Base-by-base conservation (phyloP, 2,797 vertebrate genomes). In the Semotilus atromaculatus region DNA sequence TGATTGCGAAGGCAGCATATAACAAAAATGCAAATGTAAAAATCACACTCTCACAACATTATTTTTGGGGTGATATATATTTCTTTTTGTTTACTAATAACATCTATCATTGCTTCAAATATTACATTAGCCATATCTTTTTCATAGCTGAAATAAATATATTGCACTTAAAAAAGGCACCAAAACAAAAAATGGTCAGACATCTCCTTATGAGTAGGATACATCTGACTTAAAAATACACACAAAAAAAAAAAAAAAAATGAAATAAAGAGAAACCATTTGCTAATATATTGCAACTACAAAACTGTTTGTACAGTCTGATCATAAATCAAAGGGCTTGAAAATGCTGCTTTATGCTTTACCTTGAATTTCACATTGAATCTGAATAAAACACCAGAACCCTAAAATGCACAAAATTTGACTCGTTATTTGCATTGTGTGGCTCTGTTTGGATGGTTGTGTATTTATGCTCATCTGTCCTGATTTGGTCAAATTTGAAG, bases 141-240 rank as follows among this genome's bases (percentile, higher is more conserved):
- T 96, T 53, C 38, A 58, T 96, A 95, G 95, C 96, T 95, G 95
- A 98, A 99, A 99, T 99, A 99, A 99, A 99, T 99, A 99, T 99
- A 99, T 99, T 99, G 98, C 97, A 99, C 98, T 97, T 98, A 95
- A 97, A 94, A 95, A 97, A 94, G 97, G 95, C 89, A 91, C 90
- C 77, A 88, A 97, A 96, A 95, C 94, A 95, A 95, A 93, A 96
- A 16, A 88, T 94, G 83, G 68, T 94, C 92, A 91, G 90, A 92
- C 94, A 94, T 94, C 91, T 90, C 86, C 93, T 92, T 94, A 93
- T 93, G 91, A 93, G 88, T 85, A 93, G 89, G 89, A 93, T 91
- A 94, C 90, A 93, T 88, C 93, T 58, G 81, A 84, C 84, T 36
- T 6, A 70, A n/a, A 87, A 86, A 83, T 71, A 75, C 74, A 85